Evolutionary conservation across 2,113 vertebrate genomes (phyloP).

Genomic region (Poeciliopsis turrubarensis): DNA sequence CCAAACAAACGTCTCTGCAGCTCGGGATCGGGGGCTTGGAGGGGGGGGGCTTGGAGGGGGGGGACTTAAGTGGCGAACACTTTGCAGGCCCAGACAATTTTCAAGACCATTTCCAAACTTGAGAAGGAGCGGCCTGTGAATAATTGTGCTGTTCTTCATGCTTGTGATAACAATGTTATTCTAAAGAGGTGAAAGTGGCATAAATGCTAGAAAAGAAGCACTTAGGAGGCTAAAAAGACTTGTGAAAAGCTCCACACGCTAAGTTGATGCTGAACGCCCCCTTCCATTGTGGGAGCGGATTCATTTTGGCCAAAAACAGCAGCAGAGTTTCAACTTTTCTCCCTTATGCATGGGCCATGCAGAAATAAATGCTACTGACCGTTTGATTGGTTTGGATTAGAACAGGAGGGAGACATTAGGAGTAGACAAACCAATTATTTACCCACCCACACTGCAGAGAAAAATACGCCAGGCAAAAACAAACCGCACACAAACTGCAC

Average conservation of each 20-base stretch:
- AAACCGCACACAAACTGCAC: neutral
- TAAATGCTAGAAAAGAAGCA: slow-evolving; percentile 71
- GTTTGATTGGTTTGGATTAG: neutral
- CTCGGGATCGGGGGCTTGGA: slow-evolving; percentile 19
- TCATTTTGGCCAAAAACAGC: slow-evolving; percentile 36
- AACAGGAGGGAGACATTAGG: neutral
- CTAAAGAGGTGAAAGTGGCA: slow-evolving; percentile 76
- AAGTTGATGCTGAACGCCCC: slow-evolving; percentile 63
- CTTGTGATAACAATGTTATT: slow-evolving; percentile 82
- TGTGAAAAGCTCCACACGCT: slow-evolving; percentile 65
- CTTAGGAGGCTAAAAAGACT: slow-evolving; percentile 57
- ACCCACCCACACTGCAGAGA: neutral
- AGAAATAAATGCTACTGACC: neutral
- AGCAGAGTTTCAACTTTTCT: neutral
- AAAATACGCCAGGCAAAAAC: neutral
- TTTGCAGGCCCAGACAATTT: slow-evolving; percentile 82
- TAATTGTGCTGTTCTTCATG: slow-evolving; percentile 81
- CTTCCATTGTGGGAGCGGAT: slow-evolving; percentile 59
- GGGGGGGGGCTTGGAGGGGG: neutral
- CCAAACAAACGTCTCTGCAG: slow-evolving; percentile 44
- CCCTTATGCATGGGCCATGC: neutral
- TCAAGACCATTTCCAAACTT: slow-evolving; percentile 83
- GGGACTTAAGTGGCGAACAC: slow-evolving; percentile 75
- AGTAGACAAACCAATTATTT: neutral
- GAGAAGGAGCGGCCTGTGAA: slow-evolving; percentile 76